phyloP scores from a whole-genome alignment of 2,888 invertebrate genomes.

The Sesia bembeciformis region DNA sequence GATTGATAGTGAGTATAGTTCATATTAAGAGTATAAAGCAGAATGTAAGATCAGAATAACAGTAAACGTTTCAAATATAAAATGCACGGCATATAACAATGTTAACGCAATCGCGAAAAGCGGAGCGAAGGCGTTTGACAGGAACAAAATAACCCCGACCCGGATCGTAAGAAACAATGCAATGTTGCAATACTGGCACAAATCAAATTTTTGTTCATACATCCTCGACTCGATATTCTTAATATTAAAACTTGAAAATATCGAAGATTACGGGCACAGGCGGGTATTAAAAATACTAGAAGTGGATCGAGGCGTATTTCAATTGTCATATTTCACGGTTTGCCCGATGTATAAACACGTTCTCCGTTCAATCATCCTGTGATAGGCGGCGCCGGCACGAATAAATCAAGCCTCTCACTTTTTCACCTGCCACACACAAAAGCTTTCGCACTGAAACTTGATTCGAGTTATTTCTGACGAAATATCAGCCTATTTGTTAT shows the following conservation, averaged over 20 bases:
- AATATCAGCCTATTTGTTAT: slow-evolving; percentile 74
- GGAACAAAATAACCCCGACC: slow-evolving; percentile 38
- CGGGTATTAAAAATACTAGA: background rate
- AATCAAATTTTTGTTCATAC: slow-evolving; percentile 41
- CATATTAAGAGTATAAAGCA: too few relatives aligned
- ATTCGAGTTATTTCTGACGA: slow-evolving; percentile 74
- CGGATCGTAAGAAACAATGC: slow-evolving; percentile 44
- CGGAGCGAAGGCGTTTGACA: slow-evolving; percentile 43
- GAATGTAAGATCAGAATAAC: too few relatives aligned
- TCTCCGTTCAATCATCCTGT: slow-evolving; percentile 66
- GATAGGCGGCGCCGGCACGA: slow-evolving; percentile 68
- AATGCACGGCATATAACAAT: slow-evolving; percentile 11
- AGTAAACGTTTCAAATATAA: too few relatives aligned
- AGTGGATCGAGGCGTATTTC: slow-evolving; percentile 30
- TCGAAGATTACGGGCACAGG: background rate
- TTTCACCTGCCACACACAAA: slow-evolving; percentile 75
- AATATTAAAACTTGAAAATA: slow-evolving; percentile 1
- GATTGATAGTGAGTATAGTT: too few relatives aligned
- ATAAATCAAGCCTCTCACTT: slow-evolving; percentile 72
- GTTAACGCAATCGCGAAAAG: slow-evolving; percentile 25
- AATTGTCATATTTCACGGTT: slow-evolving; percentile 65
- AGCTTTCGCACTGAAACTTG: slow-evolving; percentile 71
- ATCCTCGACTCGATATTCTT: slow-evolving; percentile 34
- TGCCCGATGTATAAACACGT: slow-evolving; percentile 68
- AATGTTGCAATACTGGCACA: slow-evolving; percentile 37